Base-by-base conservation (phyloP, 2,797 vertebrate species). In the Hemitrygon akajei region DNA sequence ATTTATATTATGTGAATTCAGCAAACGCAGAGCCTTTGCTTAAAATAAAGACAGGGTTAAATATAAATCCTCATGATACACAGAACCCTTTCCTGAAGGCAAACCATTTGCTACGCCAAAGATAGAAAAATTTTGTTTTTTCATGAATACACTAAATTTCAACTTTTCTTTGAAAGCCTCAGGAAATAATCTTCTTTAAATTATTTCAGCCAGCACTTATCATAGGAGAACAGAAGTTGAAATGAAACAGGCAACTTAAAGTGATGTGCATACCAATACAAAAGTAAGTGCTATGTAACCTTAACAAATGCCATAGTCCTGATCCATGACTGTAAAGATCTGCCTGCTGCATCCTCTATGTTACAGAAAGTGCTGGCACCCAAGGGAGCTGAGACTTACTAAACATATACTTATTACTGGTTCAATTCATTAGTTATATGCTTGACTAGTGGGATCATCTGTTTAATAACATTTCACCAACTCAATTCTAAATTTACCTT, bases 171-270 rank as follows among this genome's bases (percentile, higher is more conserved):
- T 69, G 34, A 37, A 40, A 73, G 37, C 89, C 66, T 73, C 1
- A 7, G 37, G 60, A 73, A 71, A 71, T 40, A 91, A 71, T 47
- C 34, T 91, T 25, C 89, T 73, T 91, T 27, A 73, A 73, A 40
- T 22, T 71, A 91, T 91, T 73, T 91, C 63, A 91, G 34, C 37
- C n/a, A 37, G 22, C 10, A 34, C 66, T 91, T 91, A 91, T 91
- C 89, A 71, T 66, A 40, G 63, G 25, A 40, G 69, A 91, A 71
- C 89, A 91, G 66, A 73, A 73, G 89, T 27, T 40, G 34, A 91
- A 71, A 66, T 11, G 34, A 73, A 91, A 40, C 89, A 73, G 22
- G 66, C n/a, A 40, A 91, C 89, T 40, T 91, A 40, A 91, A 27
- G 20, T 22, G 66, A 34, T 37, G 37, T 16, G 40, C 84, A 63